Conservation (phyloP, 2,888 invertebrate species). For the Horisme vitalbata region DNA sequence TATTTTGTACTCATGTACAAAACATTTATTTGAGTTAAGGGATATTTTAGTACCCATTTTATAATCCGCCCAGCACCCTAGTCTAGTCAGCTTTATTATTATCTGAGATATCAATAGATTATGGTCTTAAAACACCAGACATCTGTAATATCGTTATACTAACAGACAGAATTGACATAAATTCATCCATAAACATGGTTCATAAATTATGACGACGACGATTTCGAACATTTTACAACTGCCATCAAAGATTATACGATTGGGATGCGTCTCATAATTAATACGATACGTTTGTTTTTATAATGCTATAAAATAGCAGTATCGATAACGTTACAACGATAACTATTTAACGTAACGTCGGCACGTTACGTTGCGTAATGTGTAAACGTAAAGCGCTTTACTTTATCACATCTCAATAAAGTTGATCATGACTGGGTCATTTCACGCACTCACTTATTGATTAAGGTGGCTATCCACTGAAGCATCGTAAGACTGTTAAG, state of each 20-base stretch:
- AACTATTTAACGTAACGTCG: slow-evolving; percentile 41
- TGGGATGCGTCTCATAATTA: slow-evolving; percentile 77
- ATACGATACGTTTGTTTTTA: slow-evolving; percentile 81
- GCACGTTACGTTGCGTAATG: slow-evolving; percentile 43
- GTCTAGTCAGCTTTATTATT: no score
- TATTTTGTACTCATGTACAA: no score
- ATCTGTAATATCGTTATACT: slow-evolving; percentile 22
- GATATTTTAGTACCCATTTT: no score
- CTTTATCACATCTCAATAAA: slow-evolving; percentile 52
- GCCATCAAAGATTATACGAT: slow-evolving; percentile 79
- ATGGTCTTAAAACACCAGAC: slow-evolving; percentile 5
- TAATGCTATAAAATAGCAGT: slow-evolving; percentile 76
- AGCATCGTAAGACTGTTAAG: no score
- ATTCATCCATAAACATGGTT: slow-evolving; percentile 78
- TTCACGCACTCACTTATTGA: slow-evolving; percentile 27
- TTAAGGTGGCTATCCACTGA: neutral
- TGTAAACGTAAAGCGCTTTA: slow-evolving; percentile 63
- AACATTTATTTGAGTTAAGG: no score
- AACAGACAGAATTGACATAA: slow-evolving; percentile 66
- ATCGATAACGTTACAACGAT: slow-evolving; percentile 63
- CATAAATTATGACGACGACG: slow-evolving; percentile 81
- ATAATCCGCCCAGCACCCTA: no score
- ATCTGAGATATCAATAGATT: no score
- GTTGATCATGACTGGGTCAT: slow-evolving; percentile 6
- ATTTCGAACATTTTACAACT: slow-evolving; percentile 81